phyloP scores from a whole-genome alignment of 2,797 vertebrate genomes.

The Notoglanidium macrostoma region DNA sequence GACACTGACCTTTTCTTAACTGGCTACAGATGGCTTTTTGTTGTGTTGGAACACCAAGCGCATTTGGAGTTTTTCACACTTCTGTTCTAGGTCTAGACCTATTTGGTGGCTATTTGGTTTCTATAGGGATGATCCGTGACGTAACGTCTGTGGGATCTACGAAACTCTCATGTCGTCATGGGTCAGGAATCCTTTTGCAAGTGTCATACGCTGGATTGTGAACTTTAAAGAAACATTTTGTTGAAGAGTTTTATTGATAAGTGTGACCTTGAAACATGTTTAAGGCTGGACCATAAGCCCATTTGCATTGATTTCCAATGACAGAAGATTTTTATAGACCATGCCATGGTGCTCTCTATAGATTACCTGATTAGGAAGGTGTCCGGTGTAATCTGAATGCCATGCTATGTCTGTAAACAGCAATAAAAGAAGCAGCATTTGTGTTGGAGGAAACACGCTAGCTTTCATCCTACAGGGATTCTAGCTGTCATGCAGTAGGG shows the following conservation, averaged over 20 bases:
- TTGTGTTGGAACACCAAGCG: not conserved
- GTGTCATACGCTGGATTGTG: not conserved
- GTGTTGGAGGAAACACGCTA: not conserved
- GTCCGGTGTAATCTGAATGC: not conserved
- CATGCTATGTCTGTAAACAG: not conserved
- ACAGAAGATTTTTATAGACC: not conserved
- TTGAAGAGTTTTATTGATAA: not conserved
- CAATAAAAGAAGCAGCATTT: not conserved
- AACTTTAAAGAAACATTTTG: not conserved
- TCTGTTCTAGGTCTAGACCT: not conserved
- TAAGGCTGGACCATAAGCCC: not conserved
- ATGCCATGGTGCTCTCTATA: not conserved
- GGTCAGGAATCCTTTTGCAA: not conserved
- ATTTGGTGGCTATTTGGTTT: not conserved
- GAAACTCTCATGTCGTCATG: not conserved
- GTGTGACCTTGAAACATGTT: not conserved
- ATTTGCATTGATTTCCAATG: not conserved
- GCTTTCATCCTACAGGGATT: not conserved
- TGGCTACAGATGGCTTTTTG: conserved; percentile 44
- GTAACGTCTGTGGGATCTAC: not conserved
- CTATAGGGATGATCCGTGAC: not conserved
- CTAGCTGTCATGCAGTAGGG: not conserved
- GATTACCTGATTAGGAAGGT: not conserved
- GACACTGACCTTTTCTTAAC: conserved; percentile 25
- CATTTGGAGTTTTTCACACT: conserved; percentile 5